phyloP scores from a whole-genome alignment of 2,797 vertebrate genomes.

The Enteromius paludinosus region DNA sequence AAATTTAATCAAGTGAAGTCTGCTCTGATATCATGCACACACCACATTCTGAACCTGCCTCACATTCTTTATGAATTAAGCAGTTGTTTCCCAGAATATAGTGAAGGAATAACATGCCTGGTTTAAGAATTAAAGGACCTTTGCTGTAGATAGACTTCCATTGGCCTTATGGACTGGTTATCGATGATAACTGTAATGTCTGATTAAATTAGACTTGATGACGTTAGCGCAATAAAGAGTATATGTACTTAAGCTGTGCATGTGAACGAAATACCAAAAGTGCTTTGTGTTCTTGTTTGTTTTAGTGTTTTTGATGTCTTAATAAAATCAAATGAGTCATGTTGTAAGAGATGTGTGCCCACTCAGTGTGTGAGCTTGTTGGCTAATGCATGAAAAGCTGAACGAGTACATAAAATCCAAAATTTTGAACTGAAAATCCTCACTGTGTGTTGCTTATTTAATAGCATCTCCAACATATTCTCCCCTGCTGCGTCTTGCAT shows the following conservation, averaged over 20 bases:
- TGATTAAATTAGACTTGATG: neutral
- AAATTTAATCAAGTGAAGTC: slow-evolving; percentile 26
- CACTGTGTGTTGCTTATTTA: neutral
- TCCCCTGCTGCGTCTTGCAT: neutral
- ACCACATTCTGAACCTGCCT: slow-evolving; percentile 1
- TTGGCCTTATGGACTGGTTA: neutral
- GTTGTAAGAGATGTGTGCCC: slow-evolving; percentile 11
- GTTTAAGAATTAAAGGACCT: neutral
- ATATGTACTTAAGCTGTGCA: neutral
- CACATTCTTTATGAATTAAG: slow-evolving; percentile 16
- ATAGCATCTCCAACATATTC: neutral
- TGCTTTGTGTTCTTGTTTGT: neutral
- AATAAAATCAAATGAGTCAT: slow-evolving; percentile 15
- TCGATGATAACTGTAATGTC: neutral
- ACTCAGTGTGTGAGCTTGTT: slow-evolving; percentile 31
- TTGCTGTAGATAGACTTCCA: neutral
- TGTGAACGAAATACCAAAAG: neutral
- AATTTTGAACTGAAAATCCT: neutral
- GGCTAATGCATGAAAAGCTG: neutral
- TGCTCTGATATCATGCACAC: slow-evolving; percentile 21
- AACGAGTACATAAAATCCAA: neutral
- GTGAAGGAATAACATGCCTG: neutral
- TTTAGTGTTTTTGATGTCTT: neutral
- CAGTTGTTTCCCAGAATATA: neutral
- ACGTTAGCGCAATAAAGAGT: neutral